These are phyloP conservation scores for Melanotaenia nigrans DNA, from an alignment of 2,797 vertebrate species.

Conservation along the genomic window DNA sequence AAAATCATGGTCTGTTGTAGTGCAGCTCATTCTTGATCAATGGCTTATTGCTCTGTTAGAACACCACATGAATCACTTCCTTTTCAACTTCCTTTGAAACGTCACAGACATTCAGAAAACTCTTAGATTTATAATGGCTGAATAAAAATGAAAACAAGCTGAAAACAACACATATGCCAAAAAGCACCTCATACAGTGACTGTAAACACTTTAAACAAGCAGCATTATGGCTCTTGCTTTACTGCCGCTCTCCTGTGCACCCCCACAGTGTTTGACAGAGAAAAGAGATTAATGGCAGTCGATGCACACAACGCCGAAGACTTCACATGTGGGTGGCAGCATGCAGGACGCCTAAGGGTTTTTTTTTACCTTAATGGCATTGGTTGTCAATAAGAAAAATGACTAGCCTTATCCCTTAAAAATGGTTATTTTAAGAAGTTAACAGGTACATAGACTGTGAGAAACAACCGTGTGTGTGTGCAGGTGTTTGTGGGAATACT, in stretches of 20 bases:
- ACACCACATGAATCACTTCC: neutral
- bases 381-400: constrained; percentile 7
- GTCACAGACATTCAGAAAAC: neutral
- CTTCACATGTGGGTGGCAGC: neutral
- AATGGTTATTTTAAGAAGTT: constrained; percentile 14
- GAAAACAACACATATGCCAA: neutral
- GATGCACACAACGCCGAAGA: neutral
- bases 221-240: neutral
- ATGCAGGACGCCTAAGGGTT: neutral
- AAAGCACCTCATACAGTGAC: neutral
- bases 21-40: neutral
- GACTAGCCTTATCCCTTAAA: neutral
- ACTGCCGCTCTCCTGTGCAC: constrained; percentile 1
- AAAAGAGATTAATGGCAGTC: constrained; percentile 28
- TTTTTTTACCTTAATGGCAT: neutral
- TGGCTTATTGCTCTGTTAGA: neutral
- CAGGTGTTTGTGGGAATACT: constrained; percentile 14
- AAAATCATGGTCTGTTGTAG: neutral
- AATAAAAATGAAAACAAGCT: neutral
- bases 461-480: neutral
- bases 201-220: neutral
- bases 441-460: neutral
- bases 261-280: neutral
- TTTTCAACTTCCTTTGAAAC: neutral
- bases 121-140: neutral